Percentiles rank a stretch among this genome's conserved stretches.
Conservation (phyloP, 35 echinoderm and acorn worm species). For the Apostichopus californicus region DNA sequence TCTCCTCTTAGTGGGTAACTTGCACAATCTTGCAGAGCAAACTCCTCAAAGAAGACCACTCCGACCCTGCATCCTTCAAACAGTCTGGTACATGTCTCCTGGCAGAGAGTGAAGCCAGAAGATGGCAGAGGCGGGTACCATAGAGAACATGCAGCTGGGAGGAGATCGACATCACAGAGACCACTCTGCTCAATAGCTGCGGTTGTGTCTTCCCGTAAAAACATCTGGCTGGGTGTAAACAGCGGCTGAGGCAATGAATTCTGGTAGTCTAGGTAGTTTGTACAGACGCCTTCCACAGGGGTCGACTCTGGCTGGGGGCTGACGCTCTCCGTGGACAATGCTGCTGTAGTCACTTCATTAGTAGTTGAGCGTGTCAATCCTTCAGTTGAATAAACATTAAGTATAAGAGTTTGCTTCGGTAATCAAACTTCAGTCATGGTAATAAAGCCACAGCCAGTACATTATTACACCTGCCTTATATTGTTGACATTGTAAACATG, state of each 20-base stretch:
- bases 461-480: too few species aligned
- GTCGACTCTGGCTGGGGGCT: too few species aligned
- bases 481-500: too few species aligned
- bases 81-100: background rate
- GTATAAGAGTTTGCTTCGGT: too few species aligned
- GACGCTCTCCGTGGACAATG: too few species aligned
- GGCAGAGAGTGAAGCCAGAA: background rate
- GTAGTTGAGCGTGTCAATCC: background rate
- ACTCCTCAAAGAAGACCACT: background rate
- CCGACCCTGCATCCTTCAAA: background rate
- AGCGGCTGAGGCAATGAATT: background rate
- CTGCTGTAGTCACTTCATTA: background rate
- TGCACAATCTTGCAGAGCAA: background rate
- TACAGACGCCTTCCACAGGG: background rate
- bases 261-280: background rate
- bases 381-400: too few species aligned
- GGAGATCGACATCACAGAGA: background rate
- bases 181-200: background rate
- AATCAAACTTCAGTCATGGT: too few species aligned
- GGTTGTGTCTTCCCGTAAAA: background rate
- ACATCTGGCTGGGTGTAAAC: background rate
- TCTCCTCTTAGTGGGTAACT: background rate
- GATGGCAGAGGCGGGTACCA: constrained; percentile 1
- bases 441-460: too few species aligned
- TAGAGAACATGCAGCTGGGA: background rate